Base-by-base conservation (phyloP, 2,113 vertebrate genomes). In the Neodon shergylaensis region DNA sequence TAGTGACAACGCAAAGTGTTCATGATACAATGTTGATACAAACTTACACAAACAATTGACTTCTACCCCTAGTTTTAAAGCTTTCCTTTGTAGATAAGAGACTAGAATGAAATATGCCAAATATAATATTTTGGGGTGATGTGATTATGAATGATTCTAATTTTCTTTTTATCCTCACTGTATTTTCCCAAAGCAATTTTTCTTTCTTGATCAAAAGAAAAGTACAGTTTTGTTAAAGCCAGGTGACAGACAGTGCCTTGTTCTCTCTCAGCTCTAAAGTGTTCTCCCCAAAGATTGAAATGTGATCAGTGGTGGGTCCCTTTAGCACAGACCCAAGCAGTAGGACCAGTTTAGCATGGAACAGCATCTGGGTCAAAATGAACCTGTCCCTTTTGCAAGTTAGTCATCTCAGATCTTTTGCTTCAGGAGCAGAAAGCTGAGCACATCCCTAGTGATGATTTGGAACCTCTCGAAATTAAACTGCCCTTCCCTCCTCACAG, bases 121-220 rank as follows among this genome's bases (percentile, higher is more conserved):
- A 61, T 66, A 68, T 44, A 88, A 66, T 90, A 68, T 88, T 94
- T 86, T 79, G 47, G 74, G 68, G 78, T 65, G 3, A 17, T 54
- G 11, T 72, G 42, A 91, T 96, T 88, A 84, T 83, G 44, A 84
- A 39, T 83, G 44, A 85, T 93, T 97, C 91, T 93, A 42, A 83
- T 82, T 93, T 89, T 92, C 47, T 93, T 94, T 94, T 96, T 95
- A 66, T 95, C 17, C 3, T 96, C 63, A 78, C 58, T 94, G 19
- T 74, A 81, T 77, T 96, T 94, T 95, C 92, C 28, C 52, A 82
- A 61, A 85, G 47, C 93, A 47, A 19, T 91, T 77, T 85, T 94
- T 52, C 13, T 92, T 87, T 73, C 26, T 65, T 36, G 22, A 44
- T 93, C 28, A 83, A 24, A 76, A 77, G 26, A 79, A 81, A 44